Evolutionary conservation across 2,888 invertebrate species (phyloP).

Genomic region (Tiliacea citrago): DNA sequence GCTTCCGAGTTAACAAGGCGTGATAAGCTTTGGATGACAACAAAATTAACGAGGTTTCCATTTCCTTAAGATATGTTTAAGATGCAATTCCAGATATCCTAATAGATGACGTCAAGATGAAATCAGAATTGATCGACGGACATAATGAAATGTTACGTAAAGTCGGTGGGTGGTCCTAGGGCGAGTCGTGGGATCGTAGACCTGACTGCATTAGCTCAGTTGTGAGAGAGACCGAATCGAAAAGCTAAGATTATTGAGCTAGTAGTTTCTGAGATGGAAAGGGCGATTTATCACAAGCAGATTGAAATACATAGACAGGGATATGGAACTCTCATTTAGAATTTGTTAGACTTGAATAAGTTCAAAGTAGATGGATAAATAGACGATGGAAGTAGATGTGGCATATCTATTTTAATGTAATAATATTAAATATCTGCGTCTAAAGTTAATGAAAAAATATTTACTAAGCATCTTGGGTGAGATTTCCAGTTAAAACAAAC

Average conservation of each 20-base stretch:
- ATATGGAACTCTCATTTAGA: constrained; percentile 27
- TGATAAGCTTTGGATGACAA: not conserved
- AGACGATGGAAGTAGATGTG: not conserved
- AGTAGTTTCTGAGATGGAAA: constrained; percentile 39
- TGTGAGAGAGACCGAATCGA: constrained; percentile 47
- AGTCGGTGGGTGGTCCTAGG: constrained; percentile 55
- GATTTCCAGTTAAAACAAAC: too few species aligned
- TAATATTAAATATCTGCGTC: not conserved
- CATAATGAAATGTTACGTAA: constrained; percentile 48
- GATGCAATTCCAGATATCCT: constrained; percentile 43
- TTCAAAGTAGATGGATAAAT: not conserved
- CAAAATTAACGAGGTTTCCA: not conserved
- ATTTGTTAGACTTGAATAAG: constrained; percentile 18
- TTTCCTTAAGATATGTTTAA: constrained; percentile 8
- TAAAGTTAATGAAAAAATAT: not conserved
- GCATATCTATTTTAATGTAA: not conserved
- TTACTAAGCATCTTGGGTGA: not conserved
- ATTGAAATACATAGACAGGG: constrained; percentile 41
- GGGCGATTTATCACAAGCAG: constrained; percentile 46
- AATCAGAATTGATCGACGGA: constrained; percentile 47
- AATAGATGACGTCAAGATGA: constrained; percentile 52
- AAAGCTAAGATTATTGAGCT: constrained; percentile 34
- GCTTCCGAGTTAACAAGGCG: too few species aligned
- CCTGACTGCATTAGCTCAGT: constrained; percentile 22
- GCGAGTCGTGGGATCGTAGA: constrained; percentile 47